A percentile compares a stretch with the other conserved stretches of the same genome.
phyloP scores from a whole-genome alignment of 1,140 invertebrate genomes.

The Orius insidiosus region DNA sequence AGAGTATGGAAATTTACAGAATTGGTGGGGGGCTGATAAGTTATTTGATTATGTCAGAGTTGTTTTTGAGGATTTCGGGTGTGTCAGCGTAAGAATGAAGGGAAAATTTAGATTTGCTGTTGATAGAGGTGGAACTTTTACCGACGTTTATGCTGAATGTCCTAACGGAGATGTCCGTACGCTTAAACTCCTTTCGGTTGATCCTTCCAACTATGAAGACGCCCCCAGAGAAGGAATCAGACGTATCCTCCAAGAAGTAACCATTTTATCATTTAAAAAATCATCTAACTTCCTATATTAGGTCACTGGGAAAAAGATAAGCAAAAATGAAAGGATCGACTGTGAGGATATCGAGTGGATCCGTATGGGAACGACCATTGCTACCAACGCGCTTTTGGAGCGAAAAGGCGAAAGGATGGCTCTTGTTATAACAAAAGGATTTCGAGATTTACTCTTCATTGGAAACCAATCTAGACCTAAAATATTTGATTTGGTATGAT shows the following conservation, averaged over 20 bases:
- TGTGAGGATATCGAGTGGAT: conserved; percentile 70
- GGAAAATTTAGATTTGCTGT: conserved; percentile 78
- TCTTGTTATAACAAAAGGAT: conserved; percentile 83
- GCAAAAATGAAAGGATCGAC: conserved; percentile 42
- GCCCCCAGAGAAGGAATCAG: conserved; percentile 95
- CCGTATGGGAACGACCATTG: conserved; percentile 98
- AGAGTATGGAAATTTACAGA: too few species aligned
- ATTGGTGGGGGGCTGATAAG: too few species aligned
- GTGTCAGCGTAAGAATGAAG: conserved; percentile 11
- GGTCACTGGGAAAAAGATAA: conserved; percentile 39
- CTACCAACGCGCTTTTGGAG: conserved; percentile 94
- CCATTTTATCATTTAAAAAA: too few species aligned
- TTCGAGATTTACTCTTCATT: conserved; percentile 86
- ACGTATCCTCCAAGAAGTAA: conserved; percentile 78
- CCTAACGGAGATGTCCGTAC: conserved; percentile 67
- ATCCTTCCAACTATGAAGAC: conserved; percentile 85
- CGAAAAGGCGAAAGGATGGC: conserved; percentile 90
- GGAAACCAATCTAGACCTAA: conserved; percentile 97
- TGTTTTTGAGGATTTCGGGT: too few species aligned
- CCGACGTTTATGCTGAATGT: conserved; percentile 81
- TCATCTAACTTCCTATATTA: neutral
- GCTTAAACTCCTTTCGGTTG: conserved; percentile 90
- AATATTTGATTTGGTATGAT: conserved; percentile 85
- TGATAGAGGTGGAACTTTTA: conserved; percentile 96
- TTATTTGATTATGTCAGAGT: too few species aligned